Percentiles rank a stretch among this genome's conserved stretches.
Evolutionary conservation across 2,113 vertebrate species (phyloP).

Genomic region (Meles meles): DNA sequence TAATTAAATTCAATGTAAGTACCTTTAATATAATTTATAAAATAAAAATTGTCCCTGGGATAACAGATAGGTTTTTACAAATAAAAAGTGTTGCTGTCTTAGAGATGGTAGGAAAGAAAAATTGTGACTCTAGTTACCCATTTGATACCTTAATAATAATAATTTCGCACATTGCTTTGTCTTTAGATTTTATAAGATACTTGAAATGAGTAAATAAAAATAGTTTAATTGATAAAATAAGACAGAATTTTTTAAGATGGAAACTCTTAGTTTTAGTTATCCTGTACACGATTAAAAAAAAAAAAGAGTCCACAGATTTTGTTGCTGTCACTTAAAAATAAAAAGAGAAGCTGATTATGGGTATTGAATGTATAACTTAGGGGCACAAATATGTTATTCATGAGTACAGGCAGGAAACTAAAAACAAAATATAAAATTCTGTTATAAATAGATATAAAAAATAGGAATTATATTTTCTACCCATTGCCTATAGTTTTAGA

Average conservation of each 20-base stretch:
- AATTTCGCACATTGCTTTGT: constrained; percentile 7
- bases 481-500: constrained; percentile 32
- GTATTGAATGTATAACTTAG: not conserved
- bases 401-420: constrained; percentile 3
- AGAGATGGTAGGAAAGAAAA: constrained; percentile 26
- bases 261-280: constrained; percentile 10
- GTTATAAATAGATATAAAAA: not conserved
- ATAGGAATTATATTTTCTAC: constrained; percentile 22
- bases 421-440: not conserved
- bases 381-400: not conserved
- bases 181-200: constrained; percentile 23
- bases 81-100: not conserved
- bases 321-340: not conserved
- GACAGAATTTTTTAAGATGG: constrained; percentile 5
- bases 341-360: not conserved
- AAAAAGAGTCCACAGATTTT: not conserved
- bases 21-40: constrained; percentile 59
- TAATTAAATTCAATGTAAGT: constrained; percentile 99
- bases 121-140: not conserved
- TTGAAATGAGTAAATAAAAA: constrained; percentile 22
- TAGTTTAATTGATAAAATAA: not conserved
- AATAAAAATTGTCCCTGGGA: not conserved
- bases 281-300: not conserved
- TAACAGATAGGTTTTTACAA: not conserved
- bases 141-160: not conserved